Conservation (phyloP, 2,797 vertebrate species). For the Alfaro cultratus region DNA sequence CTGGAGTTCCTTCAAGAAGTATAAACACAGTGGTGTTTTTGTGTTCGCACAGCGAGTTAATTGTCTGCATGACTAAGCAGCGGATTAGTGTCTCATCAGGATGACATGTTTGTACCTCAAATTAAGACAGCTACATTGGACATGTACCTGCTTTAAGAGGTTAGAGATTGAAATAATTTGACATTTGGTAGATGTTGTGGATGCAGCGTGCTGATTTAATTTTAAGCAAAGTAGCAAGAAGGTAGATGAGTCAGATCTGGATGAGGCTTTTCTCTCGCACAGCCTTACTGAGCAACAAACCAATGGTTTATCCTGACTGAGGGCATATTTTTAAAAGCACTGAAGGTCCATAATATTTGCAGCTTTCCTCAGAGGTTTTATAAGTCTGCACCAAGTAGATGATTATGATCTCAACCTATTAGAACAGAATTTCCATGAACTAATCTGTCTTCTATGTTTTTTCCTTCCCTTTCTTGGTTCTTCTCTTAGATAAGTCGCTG, state of each 20-base stretch:
- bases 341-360: background rate
- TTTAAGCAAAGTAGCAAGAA: conserved; percentile 5
- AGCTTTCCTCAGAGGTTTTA: background rate
- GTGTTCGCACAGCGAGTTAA: conserved; percentile 42
- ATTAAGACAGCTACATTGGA: background rate
- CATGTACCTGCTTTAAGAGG: conserved; percentile 10
- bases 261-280: conserved; percentile 3
- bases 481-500: conserved; percentile 86
- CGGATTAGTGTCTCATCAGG: conserved; percentile 8
- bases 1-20: conserved; percentile 26
- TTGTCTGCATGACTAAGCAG: conserved; percentile 23
- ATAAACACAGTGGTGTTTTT: conserved; percentile 21
- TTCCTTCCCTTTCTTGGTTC: conserved; percentile 8
- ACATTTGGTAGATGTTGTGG: conserved; percentile 9
- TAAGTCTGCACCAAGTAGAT: background rate
- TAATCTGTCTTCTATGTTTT: conserved; percentile 3
- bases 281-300: background rate
- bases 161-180: conserved; percentile 8
- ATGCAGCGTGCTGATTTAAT: background rate
- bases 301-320: background rate
- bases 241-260: conserved; percentile 6
- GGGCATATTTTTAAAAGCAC: conserved; percentile 9
- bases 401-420: background rate
- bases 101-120: background rate
- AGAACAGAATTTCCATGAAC: background rate